Conservation (phyloP, 2,888 invertebrate genomes). For the Thereva nobilitata region DNA sequence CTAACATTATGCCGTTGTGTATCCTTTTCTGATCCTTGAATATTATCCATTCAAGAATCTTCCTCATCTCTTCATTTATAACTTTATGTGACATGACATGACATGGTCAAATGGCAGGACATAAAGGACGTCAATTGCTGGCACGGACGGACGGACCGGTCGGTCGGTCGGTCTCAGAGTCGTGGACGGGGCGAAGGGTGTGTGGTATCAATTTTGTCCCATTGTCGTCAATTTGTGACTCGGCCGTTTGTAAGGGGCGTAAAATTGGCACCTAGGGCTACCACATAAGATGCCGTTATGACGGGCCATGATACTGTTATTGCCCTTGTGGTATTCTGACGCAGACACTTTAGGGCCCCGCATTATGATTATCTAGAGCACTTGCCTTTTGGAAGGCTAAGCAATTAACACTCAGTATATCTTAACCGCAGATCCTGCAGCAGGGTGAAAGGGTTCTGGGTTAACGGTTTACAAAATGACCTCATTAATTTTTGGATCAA, state of each 20-base stretch:
- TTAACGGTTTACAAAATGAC: too few relatives aligned
- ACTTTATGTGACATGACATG: constrained; percentile 18
- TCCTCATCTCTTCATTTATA: constrained; percentile 23
- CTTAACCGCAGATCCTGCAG: too few relatives aligned
- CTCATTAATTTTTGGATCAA: too few relatives aligned
- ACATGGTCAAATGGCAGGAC: constrained; percentile 14
- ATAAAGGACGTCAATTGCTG: constrained; percentile 1
- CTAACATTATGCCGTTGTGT: constrained; percentile 13
- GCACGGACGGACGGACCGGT: constrained; percentile 1
- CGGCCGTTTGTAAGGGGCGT: background rate
- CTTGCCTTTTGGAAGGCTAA: too few relatives aligned
- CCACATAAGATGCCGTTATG: background rate
- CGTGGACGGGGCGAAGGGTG: constrained; percentile 2
- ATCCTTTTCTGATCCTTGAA: constrained; percentile 14
- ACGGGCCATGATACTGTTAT: too few relatives aligned
- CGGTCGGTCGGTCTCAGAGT: constrained; percentile 5
- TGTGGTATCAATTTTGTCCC: constrained; percentile 22
- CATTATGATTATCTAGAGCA: too few relatives aligned
- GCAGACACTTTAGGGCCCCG: too few relatives aligned
- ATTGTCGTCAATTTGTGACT: constrained; percentile 30
- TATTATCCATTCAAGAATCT: constrained; percentile 4
- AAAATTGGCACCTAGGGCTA: background rate
- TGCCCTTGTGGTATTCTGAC: too few relatives aligned
- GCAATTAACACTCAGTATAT: too few relatives aligned
- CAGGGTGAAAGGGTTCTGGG: too few relatives aligned